These are phyloP conservation scores for Iphiclides podalirius DNA, from an alignment of 2,888 invertebrate genomes.

Conservation along the genomic window DNA sequence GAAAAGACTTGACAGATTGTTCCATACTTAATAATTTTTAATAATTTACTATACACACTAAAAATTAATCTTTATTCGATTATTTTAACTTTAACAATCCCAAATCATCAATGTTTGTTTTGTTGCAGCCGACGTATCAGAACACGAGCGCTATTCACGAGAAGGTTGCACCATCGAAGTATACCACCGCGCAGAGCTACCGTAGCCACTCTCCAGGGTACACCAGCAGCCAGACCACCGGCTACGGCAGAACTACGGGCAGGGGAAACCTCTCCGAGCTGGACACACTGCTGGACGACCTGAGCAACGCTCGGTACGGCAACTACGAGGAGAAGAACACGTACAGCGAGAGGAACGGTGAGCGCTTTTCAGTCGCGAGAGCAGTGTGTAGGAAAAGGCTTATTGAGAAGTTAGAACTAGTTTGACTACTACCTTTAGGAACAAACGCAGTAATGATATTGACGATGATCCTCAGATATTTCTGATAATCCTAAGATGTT, in stretches of 20 bases:
- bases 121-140: slow-evolving; percentile 83
- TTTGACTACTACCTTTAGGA: no score
- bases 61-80: no score
- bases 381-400: no score
- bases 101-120: slow-evolving; percentile 23
- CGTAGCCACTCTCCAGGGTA: slow-evolving; percentile 45
- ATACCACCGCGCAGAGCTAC: slow-evolving; percentile 45
- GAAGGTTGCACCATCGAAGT: slow-evolving; percentile 72
- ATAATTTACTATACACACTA: no score
- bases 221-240: slow-evolving; percentile 31
- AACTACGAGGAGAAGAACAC: slow-evolving; percentile 60
- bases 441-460: no score
- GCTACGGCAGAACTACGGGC: slow-evolving; percentile 56
- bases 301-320: slow-evolving; percentile 87
- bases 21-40: no score
- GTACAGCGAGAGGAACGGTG: slow-evolving; percentile 58
- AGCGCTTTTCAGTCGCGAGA: slow-evolving; percentile 30
- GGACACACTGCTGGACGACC: slow-evolving; percentile 93
- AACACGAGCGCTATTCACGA: slow-evolving; percentile 70
- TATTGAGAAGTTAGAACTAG: no score
- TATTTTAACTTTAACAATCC: slow-evolving; percentile 9
- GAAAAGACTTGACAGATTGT: no score
- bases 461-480: no score
- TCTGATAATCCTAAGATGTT: no score
- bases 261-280: slow-evolving; percentile 91